Evolutionary conservation across 2,888 invertebrate species (phyloP).

Genomic region (Aspidapion aeneum): DNA sequence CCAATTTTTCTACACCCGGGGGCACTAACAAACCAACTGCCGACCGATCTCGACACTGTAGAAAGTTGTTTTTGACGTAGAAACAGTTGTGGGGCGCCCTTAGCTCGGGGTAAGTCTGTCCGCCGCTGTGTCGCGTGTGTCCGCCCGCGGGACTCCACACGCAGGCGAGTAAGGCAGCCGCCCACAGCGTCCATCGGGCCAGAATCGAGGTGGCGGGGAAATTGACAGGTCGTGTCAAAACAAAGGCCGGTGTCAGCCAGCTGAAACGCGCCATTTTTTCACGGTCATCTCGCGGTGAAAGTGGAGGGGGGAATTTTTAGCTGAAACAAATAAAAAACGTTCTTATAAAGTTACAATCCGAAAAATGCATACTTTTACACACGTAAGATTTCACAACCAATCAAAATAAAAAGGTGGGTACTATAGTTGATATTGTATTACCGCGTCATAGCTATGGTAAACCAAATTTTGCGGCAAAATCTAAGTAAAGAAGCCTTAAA

Average conservation of each 20-base stretch:
- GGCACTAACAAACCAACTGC: conserved; percentile 32
- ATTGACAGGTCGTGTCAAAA: conserved; percentile 24
- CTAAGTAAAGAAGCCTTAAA: no score
- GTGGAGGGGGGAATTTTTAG: background rate
- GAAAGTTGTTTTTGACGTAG: conserved; percentile 21
- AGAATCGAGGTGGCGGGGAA: no score
- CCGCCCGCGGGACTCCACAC: conserved; percentile 17
- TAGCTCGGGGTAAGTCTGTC: conserved; percentile 25
- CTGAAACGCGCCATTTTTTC: conserved; percentile 37
- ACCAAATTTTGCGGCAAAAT: no score
- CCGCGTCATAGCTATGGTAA: no score
- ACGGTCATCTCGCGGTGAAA: conserved; percentile 30
- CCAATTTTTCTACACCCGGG: conserved; percentile 48
- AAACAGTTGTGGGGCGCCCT: conserved; percentile 29
- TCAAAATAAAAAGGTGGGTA: no score
- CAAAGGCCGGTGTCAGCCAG: conserved; percentile 37
- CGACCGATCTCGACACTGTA: conserved; percentile 31
- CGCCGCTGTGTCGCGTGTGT: conserved; percentile 36
- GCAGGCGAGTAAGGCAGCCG: background rate
- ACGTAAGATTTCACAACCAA: no score
- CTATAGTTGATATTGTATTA: no score
- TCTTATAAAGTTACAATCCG: no score
- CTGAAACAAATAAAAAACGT: no score
- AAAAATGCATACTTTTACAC: no score
- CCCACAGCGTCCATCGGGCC: background rate